Percentiles rank a stretch among this genome's conserved stretches.
Conservation (phyloP, 2,888 invertebrate species). For the Deroplatys truncata region DNA sequence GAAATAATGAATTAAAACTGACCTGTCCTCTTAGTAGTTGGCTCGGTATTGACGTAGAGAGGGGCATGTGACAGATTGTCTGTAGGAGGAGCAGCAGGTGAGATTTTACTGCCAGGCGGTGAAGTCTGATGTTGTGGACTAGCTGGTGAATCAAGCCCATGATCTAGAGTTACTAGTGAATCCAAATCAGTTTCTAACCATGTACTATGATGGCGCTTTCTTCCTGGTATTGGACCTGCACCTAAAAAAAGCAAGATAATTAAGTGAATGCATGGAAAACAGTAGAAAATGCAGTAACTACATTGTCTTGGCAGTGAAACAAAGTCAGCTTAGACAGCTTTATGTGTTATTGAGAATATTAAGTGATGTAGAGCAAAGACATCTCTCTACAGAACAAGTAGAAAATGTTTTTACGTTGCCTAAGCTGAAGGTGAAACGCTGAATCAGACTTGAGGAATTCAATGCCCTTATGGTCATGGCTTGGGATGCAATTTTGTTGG, state of each 20-base stretch:
- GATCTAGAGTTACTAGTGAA: slow-evolving; percentile 71
- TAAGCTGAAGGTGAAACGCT: too few species aligned
- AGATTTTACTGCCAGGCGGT: slow-evolving; percentile 23
- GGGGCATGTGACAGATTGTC: slow-evolving; percentile 44
- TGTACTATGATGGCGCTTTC: slow-evolving; percentile 59
- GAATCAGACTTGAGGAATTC: too few species aligned
- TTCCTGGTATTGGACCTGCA: slow-evolving; percentile 36
- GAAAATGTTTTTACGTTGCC: too few species aligned
- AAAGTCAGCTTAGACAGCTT: neutral
- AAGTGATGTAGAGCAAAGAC: neutral
- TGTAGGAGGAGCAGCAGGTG: slow-evolving; percentile 23
- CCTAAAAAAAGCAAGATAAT: slow-evolving; percentile 26
- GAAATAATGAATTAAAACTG: neutral
- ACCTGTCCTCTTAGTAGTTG: slow-evolving; percentile 14
- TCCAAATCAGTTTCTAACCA: slow-evolving; percentile 92
- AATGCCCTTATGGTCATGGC: too few species aligned
- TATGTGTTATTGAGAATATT: neutral
- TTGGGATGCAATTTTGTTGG: too few species aligned
- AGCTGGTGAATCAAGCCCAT: slow-evolving; percentile 50
- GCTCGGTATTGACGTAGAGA: slow-evolving; percentile 66
- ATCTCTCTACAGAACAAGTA: too few species aligned
- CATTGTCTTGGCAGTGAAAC: too few species aligned
- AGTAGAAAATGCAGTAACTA: neutral
- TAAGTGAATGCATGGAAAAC: neutral
- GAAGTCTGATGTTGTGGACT: slow-evolving; percentile 29